Evolutionary conservation across 2,797 vertebrate genomes (phyloP).

Genomic region (Threskiornis aethiopicus): DNA sequence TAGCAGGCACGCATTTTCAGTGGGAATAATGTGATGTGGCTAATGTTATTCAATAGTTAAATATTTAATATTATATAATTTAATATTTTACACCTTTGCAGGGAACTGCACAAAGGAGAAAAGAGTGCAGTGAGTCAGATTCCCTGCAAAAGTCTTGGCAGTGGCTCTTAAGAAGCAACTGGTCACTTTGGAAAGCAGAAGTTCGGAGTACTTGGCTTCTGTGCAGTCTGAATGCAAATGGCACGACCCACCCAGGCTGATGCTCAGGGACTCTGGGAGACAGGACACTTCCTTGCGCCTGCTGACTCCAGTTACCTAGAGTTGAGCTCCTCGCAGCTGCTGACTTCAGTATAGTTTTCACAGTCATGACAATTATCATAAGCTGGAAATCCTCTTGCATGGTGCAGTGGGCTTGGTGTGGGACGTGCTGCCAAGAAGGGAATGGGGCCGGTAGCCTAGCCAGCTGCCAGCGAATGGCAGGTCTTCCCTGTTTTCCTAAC

Average conservation of each 20-base stretch:
- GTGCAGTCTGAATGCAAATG: neutral
- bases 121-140: neutral
- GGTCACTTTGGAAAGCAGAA: neutral
- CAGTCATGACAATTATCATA: neutral
- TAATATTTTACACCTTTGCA: neutral
- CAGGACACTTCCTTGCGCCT: neutral
- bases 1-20: neutral
- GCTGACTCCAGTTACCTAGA: neutral
- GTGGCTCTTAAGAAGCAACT: neutral
- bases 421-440: neutral
- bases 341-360: neutral
- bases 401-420: neutral
- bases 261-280: neutral
- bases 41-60: neutral
- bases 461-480: neutral
- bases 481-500: neutral
- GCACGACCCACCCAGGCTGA: neutral
- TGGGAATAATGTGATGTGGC: neutral
- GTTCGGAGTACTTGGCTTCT: neutral
- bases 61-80: neutral
- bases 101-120: neutral
- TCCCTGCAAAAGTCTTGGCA: neutral
- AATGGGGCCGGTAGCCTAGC: accelerated
- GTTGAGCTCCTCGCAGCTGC: neutral
- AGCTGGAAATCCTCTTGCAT: neutral